A percentile compares a stretch with the other conserved stretches of the same genome.
Evolutionary conservation across 2,797 vertebrate species (phyloP).

Genomic region (Limnodromus scolopaceus): DNA sequence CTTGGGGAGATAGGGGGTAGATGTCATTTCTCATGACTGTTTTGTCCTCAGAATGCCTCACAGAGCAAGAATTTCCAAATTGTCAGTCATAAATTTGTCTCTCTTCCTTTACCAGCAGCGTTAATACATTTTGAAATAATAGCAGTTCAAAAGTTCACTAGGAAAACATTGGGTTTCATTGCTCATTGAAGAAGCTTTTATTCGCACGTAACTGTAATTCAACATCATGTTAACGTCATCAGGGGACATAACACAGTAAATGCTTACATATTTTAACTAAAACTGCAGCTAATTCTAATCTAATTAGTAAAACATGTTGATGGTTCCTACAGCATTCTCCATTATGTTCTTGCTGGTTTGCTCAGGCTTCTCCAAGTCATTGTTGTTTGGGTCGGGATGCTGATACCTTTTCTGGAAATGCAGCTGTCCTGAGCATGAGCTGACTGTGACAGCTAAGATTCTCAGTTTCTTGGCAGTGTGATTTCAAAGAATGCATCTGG

Average conservation of each 20-base stretch:
- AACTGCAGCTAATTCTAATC: not conserved
- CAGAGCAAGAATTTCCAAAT: constrained; percentile 13
- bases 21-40: not conserved
- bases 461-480: not conserved
- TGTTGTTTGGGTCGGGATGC: not conserved
- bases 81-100: not conserved
- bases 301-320: not conserved
- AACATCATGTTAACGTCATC: not conserved
- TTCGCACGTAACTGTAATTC: not conserved
- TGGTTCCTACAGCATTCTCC: not conserved
- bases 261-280: not conserved
- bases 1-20: not conserved
- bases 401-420: not conserved
- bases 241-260: not conserved
- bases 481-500: not conserved
- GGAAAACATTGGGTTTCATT: constrained; percentile 20
- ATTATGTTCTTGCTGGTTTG: not conserved
- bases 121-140: constrained; percentile 24
- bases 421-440: not conserved
- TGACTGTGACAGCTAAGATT: not conserved
- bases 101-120: not conserved
- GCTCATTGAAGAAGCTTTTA: constrained; percentile 7
- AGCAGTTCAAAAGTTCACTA: constrained; percentile 32
- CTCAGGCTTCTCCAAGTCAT: not conserved
- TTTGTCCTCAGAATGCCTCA: constrained; percentile 23